Conservation (phyloP, 2,888 invertebrate species). For the Epiblema foenella region DNA sequence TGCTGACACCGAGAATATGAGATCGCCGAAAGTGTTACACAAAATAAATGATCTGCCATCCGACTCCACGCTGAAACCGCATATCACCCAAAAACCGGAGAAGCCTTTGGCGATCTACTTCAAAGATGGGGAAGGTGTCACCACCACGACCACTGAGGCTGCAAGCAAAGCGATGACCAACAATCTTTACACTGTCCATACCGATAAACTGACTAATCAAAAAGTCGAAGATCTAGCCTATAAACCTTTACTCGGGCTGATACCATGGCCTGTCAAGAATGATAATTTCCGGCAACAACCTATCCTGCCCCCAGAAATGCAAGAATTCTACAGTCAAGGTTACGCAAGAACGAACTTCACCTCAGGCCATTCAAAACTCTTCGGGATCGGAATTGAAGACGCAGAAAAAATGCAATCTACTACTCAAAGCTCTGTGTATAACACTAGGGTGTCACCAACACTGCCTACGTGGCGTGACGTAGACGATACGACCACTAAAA, state of each 20-base stretch:
- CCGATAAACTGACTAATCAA: slow-evolving; percentile 59
- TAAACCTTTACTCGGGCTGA: slow-evolving; percentile 49
- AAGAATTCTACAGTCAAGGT: slow-evolving; percentile 58
- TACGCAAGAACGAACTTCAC: slow-evolving; percentile 73
- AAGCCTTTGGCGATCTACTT: slow-evolving; percentile 76
- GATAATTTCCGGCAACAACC: slow-evolving; percentile 47
- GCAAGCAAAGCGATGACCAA: slow-evolving; percentile 65
- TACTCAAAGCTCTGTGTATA: slow-evolving; percentile 78
- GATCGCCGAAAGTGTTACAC: slow-evolving; percentile 66
- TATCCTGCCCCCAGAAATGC: slow-evolving; percentile 56
- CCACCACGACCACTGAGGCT: slow-evolving; percentile 56
- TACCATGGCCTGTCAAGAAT: slow-evolving; percentile 36
- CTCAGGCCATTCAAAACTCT: slow-evolving; percentile 86
- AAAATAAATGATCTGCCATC: slow-evolving; percentile 54
- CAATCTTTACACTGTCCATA: slow-evolving; percentile 64
- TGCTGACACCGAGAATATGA: slow-evolving; percentile 69
- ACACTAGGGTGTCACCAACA: slow-evolving; percentile 86
- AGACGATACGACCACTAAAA: slow-evolving; percentile 75
- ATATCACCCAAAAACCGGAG: slow-evolving; percentile 78
- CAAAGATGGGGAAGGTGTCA: slow-evolving; percentile 62
- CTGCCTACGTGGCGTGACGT: slow-evolving; percentile 82
- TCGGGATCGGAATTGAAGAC: slow-evolving; percentile 86
- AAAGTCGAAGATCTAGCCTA: slow-evolving; percentile 50
- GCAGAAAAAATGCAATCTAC: slow-evolving; percentile 82
- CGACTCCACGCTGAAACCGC: slow-evolving; percentile 75